Percentiles rank a stretch among this genome's conserved stretches.
These are phyloP conservation scores for Lepidotrigona ventralis DNA, from an alignment of 1,140 invertebrate genomes.

Conservation along the genomic window DNA sequence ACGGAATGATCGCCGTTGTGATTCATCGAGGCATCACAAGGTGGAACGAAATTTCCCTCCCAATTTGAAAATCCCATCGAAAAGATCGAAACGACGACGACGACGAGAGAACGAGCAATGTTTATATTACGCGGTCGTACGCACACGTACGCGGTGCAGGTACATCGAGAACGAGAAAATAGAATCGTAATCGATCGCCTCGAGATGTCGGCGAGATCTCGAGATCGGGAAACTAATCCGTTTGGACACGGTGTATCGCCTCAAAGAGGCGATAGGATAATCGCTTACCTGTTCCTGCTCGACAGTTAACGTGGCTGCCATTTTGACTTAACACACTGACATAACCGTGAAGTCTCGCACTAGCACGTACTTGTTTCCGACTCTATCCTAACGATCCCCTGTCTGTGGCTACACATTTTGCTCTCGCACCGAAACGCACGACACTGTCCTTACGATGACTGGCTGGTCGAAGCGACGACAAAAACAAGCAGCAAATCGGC, in stretches of 20 bases:
- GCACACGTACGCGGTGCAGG: slow-evolving; percentile 1
- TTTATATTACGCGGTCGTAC: slow-evolving; percentile 25
- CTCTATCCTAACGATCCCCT: slow-evolving; percentile 7
- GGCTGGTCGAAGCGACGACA: not conserved
- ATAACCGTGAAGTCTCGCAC: slow-evolving; percentile 46
- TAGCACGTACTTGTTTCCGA: slow-evolving; percentile 28
- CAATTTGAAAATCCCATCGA: not conserved
- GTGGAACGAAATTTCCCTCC: not conserved
- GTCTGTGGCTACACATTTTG: slow-evolving; percentile 28
- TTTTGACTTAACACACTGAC: slow-evolving; percentile 74
- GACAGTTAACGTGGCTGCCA: slow-evolving; percentile 85
- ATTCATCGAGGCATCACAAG: not conserved
- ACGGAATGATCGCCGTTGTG: not conserved
- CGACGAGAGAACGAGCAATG: not conserved
- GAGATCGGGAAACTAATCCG: not conserved
- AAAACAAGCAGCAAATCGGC: slow-evolving; percentile 34
- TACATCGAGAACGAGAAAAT: slow-evolving; percentile 7
- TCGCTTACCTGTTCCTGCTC: slow-evolving; percentile 86
- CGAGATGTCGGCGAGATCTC: not conserved
- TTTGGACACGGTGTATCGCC: no score
- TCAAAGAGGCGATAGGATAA: slow-evolving; percentile 51
- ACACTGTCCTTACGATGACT: slow-evolving; percentile 19
- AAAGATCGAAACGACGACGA: not conserved
- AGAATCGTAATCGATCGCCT: slow-evolving; percentile 29
- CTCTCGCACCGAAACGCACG: not conserved